These are phyloP conservation scores for Tupiocoris notatus DNA, from an alignment of 2,888 invertebrate species.

Conservation along the genomic window DNA sequence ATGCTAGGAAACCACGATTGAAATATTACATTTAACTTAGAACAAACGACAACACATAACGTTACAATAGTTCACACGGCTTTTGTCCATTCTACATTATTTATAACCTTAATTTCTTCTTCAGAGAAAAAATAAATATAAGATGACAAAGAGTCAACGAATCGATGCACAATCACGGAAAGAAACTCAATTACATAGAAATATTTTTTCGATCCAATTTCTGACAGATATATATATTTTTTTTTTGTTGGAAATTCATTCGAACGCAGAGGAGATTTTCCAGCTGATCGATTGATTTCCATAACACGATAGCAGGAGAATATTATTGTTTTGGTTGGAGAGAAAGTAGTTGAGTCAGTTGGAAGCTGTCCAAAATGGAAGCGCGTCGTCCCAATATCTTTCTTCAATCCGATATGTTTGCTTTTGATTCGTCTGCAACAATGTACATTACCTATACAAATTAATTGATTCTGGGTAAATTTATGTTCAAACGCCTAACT, in stretches of 20 bases:
- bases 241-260: too few relatives aligned
- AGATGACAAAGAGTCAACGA: too few relatives aligned
- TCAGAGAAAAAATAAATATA: too few relatives aligned
- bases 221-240: too few relatives aligned
- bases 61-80: background rate
- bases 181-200: too few relatives aligned
- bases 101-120: too few relatives aligned
- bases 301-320: background rate
- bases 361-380: conserved; percentile 19
- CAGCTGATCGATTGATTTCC: background rate
- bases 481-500: background rate
- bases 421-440: background rate
- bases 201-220: too few relatives aligned
- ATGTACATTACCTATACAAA: too few relatives aligned
- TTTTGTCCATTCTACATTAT: too few relatives aligned
- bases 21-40: background rate
- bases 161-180: too few relatives aligned
- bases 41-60: background rate
- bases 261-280: background rate
- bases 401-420: conserved; percentile 22
- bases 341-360: background rate
- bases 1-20: background rate
- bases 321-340: background rate
- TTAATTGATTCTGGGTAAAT: too few relatives aligned
- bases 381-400: conserved; percentile 7